Evolutionary conservation across 2,888 invertebrate genomes (phyloP).

Genomic region (Gymnocheta viridis): DNA sequence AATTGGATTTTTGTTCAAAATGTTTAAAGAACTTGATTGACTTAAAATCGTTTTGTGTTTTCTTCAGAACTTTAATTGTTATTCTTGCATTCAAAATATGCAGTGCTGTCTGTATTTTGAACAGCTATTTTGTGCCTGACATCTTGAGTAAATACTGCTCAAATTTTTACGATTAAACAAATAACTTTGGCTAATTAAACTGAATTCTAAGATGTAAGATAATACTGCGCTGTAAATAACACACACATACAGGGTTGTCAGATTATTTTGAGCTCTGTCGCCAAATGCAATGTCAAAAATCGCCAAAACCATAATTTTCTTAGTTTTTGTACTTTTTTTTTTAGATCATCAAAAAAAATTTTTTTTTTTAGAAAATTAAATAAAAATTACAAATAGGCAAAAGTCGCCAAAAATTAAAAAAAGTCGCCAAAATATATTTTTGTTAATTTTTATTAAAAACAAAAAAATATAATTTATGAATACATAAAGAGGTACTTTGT

Average conservation of each 20-base stretch:
- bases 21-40: neutral
- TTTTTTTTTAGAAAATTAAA: no score
- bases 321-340: no score
- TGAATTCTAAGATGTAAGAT: slow-evolving; percentile 7
- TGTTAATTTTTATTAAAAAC: no score
- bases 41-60: neutral
- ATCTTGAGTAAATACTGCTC: neutral
- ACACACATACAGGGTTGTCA: neutral
- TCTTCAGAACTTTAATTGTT: neutral
- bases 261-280: no score
- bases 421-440: no score
- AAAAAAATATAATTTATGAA: no score
- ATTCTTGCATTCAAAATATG: neutral
- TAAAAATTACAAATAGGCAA: no score
- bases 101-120: neutral
- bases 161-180: neutral
- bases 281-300: no score
- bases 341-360: no score
- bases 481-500: no score
- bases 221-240: neutral
- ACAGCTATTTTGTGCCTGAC: neutral
- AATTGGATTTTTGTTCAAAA: neutral
- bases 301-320: no score
- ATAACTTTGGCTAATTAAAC: neutral
- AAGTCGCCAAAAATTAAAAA: no score